Conservation (phyloP, 2,113 vertebrate species). For the Syngnathoides biaculeatus region DNA sequence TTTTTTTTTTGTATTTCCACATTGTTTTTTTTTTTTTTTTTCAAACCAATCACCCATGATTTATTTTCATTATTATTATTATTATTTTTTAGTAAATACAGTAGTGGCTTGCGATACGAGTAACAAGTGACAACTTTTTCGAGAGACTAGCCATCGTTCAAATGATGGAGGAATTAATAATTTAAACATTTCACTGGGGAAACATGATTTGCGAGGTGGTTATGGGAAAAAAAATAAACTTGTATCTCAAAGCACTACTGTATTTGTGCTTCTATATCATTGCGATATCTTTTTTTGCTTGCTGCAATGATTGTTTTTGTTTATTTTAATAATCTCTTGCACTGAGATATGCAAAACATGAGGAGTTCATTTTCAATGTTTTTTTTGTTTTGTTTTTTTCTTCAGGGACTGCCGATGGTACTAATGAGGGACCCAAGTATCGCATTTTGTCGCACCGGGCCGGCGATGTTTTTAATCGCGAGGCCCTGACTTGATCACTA, state of each 20-base stretch:
- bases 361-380: not conserved
- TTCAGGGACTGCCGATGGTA: slow-evolving; percentile 20
- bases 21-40: not conserved
- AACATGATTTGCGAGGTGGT: too few relatives aligned
- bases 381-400: not conserved
- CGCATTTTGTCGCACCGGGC: not conserved
- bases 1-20: not conserved
- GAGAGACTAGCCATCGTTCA: too few relatives aligned
- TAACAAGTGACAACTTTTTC: not conserved
- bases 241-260: not conserved
- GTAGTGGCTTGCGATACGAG: not conserved
- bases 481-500: slow-evolving; percentile 27
- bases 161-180: too few relatives aligned
- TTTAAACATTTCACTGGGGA: too few relatives aligned
- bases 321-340: not conserved
- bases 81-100: not conserved
- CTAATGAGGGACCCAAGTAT: not conserved
- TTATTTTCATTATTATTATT: not conserved
- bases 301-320: not conserved
- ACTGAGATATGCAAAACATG: not conserved
- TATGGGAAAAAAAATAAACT: too few relatives aligned
- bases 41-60: slow-evolving; percentile 18
- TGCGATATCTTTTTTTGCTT: not conserved
- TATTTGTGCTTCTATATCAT: not conserved
- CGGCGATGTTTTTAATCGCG: not conserved